Evolutionary conservation across 2,888 invertebrate species (phyloP), one percentile per base, ranked within the genome.

Genomic region (Plemyria rubiginata): DNA sequence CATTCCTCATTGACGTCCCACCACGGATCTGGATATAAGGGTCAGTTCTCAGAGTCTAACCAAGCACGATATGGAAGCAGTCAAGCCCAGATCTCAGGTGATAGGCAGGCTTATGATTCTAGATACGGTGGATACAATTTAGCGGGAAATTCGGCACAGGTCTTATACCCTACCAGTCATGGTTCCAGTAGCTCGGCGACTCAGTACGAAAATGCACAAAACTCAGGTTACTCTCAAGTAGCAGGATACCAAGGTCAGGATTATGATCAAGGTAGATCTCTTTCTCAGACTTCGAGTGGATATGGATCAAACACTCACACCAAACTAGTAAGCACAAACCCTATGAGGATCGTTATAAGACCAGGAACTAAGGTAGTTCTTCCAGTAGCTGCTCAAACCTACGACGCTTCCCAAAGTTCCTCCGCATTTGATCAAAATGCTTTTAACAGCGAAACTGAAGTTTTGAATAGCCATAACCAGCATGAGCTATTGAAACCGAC

Each of bases 321-420:
- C 40, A 79, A 82, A 58, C 63, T 83, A 43, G 66, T 85, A 59
- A 78, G 75, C 50, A 75, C 77, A 12, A 73, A 77, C 32, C 92
- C 91, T 29, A 83, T 87, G 6, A 83, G 78, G 73, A 74, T 92
- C 50, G 72, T 87, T 16, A 67, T 87, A 15, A 82, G 85, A 68
- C 92, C 92, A 28, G 90, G 91, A 51, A 73, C 80, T 11, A 82
- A 78, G 70, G 79, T 89, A 11, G 68, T 80, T 13, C 67, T 91
- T 65, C 92, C 92, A 36, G 73, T 92, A 57, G 78, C 81, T 59
- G 81, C 83, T 28, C 81, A 87, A 70, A 77, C 78, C 1, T 78
- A 79, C 65, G 78, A 80, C 54, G 67, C 69, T 22, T 49, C 75
- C 13, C 80, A 79, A 60, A 67, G 78, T 46, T 68, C 76, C 57